Base-by-base conservation (phyloP, 1,140 invertebrate species). In the Drosophila sp. region DNA sequence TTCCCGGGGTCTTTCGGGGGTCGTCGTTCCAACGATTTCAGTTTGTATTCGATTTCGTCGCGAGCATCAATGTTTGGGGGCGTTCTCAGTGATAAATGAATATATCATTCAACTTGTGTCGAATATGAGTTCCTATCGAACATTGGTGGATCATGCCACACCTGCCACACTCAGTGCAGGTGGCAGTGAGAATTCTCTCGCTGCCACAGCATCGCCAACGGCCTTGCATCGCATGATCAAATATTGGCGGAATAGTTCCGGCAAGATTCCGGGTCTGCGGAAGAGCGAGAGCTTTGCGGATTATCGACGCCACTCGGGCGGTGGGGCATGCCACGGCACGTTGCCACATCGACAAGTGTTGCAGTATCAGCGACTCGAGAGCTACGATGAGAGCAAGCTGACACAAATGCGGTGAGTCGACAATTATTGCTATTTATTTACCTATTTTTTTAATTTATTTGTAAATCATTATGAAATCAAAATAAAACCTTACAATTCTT, bases 271-370 rank as follows among this genome's bases (percentile, higher is more conserved):
- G n/a, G 77, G 79, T 6, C 48, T 91, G 6, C 69, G 80, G 9
- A 91, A 91, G 36, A 91, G 90, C 62, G 79, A 86, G 21, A 91
- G 89, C 51, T 91, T 91, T 54, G 65, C 83, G 3, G 89, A 91
- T 18, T 91, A 87, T 78, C 67, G 89, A 6, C 63, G 76, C 2
- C 78, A 82, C 13, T 77, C 78, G 9, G 72, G 66, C 0, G 69
- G 36, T 14, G 25, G 32, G 5, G 25, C 57, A 21, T 34, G 50
- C 4, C 32, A 59, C 38, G 58, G 14, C 48, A 65, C 56, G 0
- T 13, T 59, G 38, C 58, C 54, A 4, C 34, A 45, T 6, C 48
- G 67, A 11, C 72, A 87, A 27, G 53, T 80, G 41, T 45, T 78
- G 63, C 80, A 84, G 51, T 91, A 91, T 53, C 79, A 90, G 34